Evolutionary conservation across 1,140 invertebrate species (phyloP), one percentile per base, ranked within the genome.

Genomic region (Cephus cinctus): DNA sequence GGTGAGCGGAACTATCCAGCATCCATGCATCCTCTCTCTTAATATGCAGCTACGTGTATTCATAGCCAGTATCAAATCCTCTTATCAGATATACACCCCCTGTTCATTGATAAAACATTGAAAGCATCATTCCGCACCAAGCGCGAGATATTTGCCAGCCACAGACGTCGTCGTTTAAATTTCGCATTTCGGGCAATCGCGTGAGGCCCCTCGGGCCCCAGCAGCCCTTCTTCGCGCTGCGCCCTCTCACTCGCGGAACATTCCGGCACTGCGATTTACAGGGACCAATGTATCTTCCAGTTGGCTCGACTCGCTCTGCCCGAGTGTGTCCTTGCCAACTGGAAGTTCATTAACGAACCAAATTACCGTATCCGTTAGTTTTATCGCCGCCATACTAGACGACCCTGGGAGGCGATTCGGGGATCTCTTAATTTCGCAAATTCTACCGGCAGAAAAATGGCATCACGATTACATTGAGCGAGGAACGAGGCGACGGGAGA

Each of bases 71-170:
- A n/a, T n/a, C n/a, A n/a, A n/a, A n/a, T n/a, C n/a, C n/a, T n/a
- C n/a, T n/a, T n/a, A n/a, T n/a, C n/a, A n/a, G n/a, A n/a, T n/a
- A n/a, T n/a, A n/a, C n/a, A n/a, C n/a, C n/a, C n/a, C n/a, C n/a
- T n/a, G n/a, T n/a, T 36, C 52, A 56, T 59, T 67, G 65, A 63
- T 69, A 68, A 71, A 71, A 68, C 56, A 57, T 57, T 60, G 48
- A 59, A 57, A 63, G 57, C 59, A 57, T 41, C 56, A 54, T 63
- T 46, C 51, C 15, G 12, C 2, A 21, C 3, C 25, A 12, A n/a
- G 5, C 14, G 19, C 5, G 15, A 21, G 39, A n/a, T n/a, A n/a
- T n/a, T n/a, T n/a, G n/a, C n/a, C n/a, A n/a, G n/a, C n/a, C n/a
- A n/a, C n/a, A n/a, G n/a, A n/a, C n/a, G n/a, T n/a, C 25, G 25